Evolutionary conservation across 2,797 vertebrate species (phyloP), one percentile per base, ranked within the genome.

Genomic region (Lindbergichthys nudifrons): DNA sequence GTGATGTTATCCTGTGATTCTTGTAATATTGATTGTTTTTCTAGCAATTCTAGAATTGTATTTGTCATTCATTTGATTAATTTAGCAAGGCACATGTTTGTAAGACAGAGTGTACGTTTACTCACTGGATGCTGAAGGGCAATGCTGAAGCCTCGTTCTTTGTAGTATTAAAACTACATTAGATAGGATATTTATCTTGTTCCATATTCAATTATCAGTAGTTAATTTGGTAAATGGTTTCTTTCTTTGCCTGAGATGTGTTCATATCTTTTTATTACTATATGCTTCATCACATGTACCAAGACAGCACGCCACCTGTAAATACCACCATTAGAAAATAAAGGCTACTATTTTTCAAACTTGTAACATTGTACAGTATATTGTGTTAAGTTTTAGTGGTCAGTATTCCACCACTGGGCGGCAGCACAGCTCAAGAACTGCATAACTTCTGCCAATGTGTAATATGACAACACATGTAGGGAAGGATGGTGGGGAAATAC

Each of bases 341-440:
- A 95, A 95, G 89, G 84, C 85, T 88, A 91, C 87, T 94, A 93
- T 94, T 94, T 95, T 95, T 93, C 87, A 93, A 80, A 89, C 73
- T 70, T 81, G 70, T 54, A 71, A 75, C 48, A 1, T 14, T 45
- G 36, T 46, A 2, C 23, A 18, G 61, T 23, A 10, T 51, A 7
- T 79, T 77, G 10, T 51, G 18, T 47, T 66, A 46, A 32, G n/a
- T 19, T 63, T 43, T 5, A 43, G 39, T 5, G 54, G 52, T 58
- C 13, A 6, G 2, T 19, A 1, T 58, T 2, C 0, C 16, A 15
- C 78, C 86, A 86, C 70, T 43, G 11, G 87, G 47, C 0, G 80
- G 85, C 76, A 85, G 72, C 59, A 77, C 15, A 53, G 21, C 13
- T 10, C 53, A 47, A 58, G 10, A 41, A 12, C 9, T 64, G 13